phyloP scores from a whole-genome alignment of 2,797 vertebrate genomes.

The Lagodon rhomboides region DNA sequence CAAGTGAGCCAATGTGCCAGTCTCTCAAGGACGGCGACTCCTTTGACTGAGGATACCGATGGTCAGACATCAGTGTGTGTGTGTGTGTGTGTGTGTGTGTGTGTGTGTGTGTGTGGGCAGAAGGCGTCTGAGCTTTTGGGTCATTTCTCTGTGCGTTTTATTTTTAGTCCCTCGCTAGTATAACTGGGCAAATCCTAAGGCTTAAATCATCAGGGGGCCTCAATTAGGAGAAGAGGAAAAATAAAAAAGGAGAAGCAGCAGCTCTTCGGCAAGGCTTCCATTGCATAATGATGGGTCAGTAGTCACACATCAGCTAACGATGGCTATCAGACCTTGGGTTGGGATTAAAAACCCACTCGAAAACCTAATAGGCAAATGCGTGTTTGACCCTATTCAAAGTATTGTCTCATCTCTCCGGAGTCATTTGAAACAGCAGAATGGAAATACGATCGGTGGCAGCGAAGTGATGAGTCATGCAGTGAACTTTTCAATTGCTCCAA shows the following conservation, averaged over 20 bases:
- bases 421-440: slow-evolving; percentile 23
- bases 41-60: slow-evolving; percentile 62
- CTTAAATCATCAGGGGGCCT: slow-evolving; percentile 61
- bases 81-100: neutral
- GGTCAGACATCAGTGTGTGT: slow-evolving; percentile 40
- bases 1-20: slow-evolving; percentile 59
- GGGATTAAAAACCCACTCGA: slow-evolving; percentile 58
- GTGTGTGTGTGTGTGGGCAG: slow-evolving; percentile 2
- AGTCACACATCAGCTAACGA: slow-evolving; percentile 69
- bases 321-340: slow-evolving; percentile 49
- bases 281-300: slow-evolving; percentile 60
- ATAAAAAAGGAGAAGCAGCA: slow-evolving; percentile 24
- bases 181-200: slow-evolving; percentile 64
- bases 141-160: slow-evolving; percentile 71
- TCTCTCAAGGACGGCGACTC: slow-evolving; percentile 70
- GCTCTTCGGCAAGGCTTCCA: slow-evolving; percentile 39
- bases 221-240: slow-evolving; percentile 57
- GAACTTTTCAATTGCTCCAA: slow-evolving; percentile 29
- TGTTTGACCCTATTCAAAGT: slow-evolving; percentile 33
- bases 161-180: slow-evolving; percentile 70
- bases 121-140: slow-evolving; percentile 45
- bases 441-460: slow-evolving; percentile 10
- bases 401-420: slow-evolving; percentile 14
- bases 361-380: slow-evolving; percentile 40
- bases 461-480: slow-evolving; percentile 33